Evolutionary conservation across 1,140 invertebrate species (phyloP).

Genomic region (Patella vulgata): DNA sequence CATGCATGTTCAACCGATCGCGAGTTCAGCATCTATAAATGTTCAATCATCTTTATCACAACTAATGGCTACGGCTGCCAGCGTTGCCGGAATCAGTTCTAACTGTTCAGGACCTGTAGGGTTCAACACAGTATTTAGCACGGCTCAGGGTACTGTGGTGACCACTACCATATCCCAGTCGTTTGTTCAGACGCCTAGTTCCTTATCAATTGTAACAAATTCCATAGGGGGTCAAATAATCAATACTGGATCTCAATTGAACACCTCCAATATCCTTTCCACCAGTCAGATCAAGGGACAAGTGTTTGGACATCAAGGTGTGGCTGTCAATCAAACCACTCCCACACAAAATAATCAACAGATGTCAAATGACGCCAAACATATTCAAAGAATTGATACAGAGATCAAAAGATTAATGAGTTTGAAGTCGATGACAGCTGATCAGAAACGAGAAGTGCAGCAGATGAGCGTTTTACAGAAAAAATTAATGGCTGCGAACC

Average conservation of each 20-base stretch:
- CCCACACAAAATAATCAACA: too few species aligned
- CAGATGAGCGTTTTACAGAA: slow-evolving; percentile 27
- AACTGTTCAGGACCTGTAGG: background rate
- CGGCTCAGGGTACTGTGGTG: slow-evolving; percentile 32
- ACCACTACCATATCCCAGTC: slow-evolving; percentile 45
- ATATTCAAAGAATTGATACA: slow-evolving; percentile 29
- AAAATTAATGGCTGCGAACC: slow-evolving; percentile 3
- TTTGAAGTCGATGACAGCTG: slow-evolving; percentile 28
- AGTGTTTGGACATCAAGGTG: slow-evolving; percentile 1
- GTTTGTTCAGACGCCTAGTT: slow-evolving; percentile 19
- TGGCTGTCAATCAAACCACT: too few species aligned
- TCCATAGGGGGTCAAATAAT: slow-evolving; percentile 15
- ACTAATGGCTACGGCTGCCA: too few species aligned
- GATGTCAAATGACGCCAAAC: too few species aligned
- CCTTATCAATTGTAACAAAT: slow-evolving; percentile 14
- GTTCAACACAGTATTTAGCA: slow-evolving; percentile 16
- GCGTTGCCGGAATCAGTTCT: background rate
- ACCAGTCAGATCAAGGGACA: slow-evolving; percentile 12
- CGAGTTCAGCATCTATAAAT: too few species aligned
- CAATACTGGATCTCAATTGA: slow-evolving; percentile 17
- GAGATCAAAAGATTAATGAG: slow-evolving; percentile 37
- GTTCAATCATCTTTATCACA: too few species aligned
- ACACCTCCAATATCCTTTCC: slow-evolving; percentile 14
- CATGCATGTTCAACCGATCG: too few species aligned
- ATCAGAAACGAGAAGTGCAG: slow-evolving; percentile 34